Evolutionary conservation across 1,140 invertebrate species (phyloP), one percentile per base, ranked within the genome.

Genomic region (Mizuhopecten yessoensis): DNA sequence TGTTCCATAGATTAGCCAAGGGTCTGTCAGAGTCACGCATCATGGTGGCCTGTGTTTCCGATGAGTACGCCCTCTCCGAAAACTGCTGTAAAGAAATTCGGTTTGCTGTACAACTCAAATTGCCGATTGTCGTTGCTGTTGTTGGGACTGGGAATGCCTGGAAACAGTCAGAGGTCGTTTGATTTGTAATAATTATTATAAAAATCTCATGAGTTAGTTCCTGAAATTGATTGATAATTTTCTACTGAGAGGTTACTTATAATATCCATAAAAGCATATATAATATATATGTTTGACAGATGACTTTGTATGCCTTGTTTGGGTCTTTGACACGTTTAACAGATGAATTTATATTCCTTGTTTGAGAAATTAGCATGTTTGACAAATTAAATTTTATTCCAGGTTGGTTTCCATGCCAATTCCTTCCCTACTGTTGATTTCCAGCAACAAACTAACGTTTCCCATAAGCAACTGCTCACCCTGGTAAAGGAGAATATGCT

Each of bases 1-100:
- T 96, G 34, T 96, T 96, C 93, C 94, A 95, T 86, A 95, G 96
- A 89, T 95, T 96, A 42, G 94, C 94, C 13, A 94, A 94, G 34
- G 96, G 96, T 23, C 91, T 96, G 20, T 87, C 94, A 23, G 94
- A 94, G 90, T 92, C 94, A 34, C 88, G 91, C 33, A 87, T 96
- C 29, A 92, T 96, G 87, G 92, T 96, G 42, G 94, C 94, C 0
- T 96, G 95, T 90, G 93, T 96, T 33, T 96, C 95, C 15, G 95
- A 96, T 90, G 93, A 96, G 87, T 96, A 96, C 92, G 94, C 94
- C 13, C 34, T 88, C 2, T 96, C 95, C 2, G 89, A 90, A 9
- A 96, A 94, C 88, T 96, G 95, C 86, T 88, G 91, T 36, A 94
- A 92, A 87, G 96, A 96, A 91, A 95, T 96, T 89, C 92, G 94